Evolutionary conservation across 2,888 invertebrate genomes (phyloP), one percentile per base, ranked within the genome.

Genomic region (Timema cristinae): DNA sequence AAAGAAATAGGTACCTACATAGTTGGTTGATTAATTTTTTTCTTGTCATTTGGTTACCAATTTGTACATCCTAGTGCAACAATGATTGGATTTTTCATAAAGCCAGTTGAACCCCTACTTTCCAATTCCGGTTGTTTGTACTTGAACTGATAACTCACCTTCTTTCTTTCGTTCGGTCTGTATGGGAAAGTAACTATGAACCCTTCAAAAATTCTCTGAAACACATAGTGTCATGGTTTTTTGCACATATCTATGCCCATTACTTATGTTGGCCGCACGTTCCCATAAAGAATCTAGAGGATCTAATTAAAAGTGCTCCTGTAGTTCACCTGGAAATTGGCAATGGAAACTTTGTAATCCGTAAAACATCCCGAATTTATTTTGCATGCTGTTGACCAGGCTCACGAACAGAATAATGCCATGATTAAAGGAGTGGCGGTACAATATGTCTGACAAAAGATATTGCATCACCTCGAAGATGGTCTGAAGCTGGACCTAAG

Each of bases 151-250:
- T 56, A 7, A 6, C 16, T 15, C n/a, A n/a, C 11, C 56, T 56
- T 16, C 56, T 56, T 56, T 13, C 56, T 56, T 56, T 56, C 6
- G 4, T 56, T 56, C 52, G 52, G 52, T 52, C 11, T 9, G 52
- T 52, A 52, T 10, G 52, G 11, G 9, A 52, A 52, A 52, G 52
- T 11, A 52, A 52, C 52, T 52, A 52, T 15, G 7, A n/a, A n/a
- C n/a, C n/a, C 56, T 56, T 56, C 7, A 56, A 56, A 56, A 56
- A 6, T 15, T 56, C 56, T 56, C 7, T 56, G 56, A 56, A 56
- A 13, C 56, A 15, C 56, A 56, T 56, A 2, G 56, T 56, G 56
- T 16, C 56, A 1, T 56, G 11, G 56, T 56, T 56, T 2, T 56
- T 56, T 56, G 56, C 6, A 56, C 16, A 8, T 7, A 4, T 15